Evolutionary conservation across 2,113 vertebrate genomes (phyloP).

Genomic region (Desmodus rotundus): DNA sequence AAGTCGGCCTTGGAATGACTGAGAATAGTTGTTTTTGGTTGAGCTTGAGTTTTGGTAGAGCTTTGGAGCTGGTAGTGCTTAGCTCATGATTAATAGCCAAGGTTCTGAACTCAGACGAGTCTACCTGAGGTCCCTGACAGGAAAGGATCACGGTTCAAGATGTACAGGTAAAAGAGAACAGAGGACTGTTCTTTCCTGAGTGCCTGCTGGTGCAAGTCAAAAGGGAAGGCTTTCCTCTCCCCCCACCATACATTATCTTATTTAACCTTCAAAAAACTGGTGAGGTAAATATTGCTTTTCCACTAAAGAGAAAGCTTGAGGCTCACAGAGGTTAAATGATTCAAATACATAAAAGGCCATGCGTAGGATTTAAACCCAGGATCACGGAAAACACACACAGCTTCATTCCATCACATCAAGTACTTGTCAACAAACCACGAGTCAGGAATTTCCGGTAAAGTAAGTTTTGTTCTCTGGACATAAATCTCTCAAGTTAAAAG

Average conservation of each 20-base stretch:
- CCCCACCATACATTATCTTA: not conserved
- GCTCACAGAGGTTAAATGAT: not conserved
- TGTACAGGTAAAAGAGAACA: not conserved
- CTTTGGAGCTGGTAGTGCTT: not conserved
- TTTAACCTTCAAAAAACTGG: not conserved
- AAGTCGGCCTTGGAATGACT: not conserved
- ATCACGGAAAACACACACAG: not conserved
- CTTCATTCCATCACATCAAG: not conserved
- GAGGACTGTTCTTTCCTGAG: not conserved
- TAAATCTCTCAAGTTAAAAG: not conserved
- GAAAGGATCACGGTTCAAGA: not conserved
- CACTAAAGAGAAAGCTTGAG: not conserved
- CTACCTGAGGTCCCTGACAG: not conserved
- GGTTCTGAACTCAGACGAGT: not conserved
- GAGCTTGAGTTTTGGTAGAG: not conserved
- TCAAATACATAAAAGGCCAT: not conserved
- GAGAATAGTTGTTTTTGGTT: not conserved
- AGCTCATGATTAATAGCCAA: not conserved
- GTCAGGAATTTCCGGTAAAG: not conserved
- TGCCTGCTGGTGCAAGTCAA: not conserved
- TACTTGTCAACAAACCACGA: not conserved
- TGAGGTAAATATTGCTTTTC: not conserved
- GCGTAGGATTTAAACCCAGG: not conserved
- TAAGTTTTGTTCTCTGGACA: not conserved
- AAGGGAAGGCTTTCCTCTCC: not conserved